phyloP scores from a whole-genome alignment of 2,888 invertebrate species.

The Protodeltote pygarga region DNA sequence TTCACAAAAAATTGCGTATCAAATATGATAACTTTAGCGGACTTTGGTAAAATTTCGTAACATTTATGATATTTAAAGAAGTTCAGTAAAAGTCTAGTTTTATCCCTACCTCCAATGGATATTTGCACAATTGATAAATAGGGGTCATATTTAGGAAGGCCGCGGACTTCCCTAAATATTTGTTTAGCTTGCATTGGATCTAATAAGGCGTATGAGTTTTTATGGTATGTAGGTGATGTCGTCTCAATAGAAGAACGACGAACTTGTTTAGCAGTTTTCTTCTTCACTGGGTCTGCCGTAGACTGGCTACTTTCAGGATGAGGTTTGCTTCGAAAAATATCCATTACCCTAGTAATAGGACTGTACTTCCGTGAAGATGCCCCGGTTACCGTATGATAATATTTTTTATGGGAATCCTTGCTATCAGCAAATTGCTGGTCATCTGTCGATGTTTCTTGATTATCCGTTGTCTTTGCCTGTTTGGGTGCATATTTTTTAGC shows the following conservation, averaged over 20 bases:
- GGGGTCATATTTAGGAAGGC: slow-evolving; percentile 82
- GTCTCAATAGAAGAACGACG: slow-evolving; percentile 82
- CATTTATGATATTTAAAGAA: slow-evolving; percentile 85
- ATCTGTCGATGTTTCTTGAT: slow-evolving; percentile 69
- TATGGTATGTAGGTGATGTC: slow-evolving; percentile 82
- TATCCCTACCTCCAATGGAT: slow-evolving; percentile 82
- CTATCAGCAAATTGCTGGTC: slow-evolving; percentile 65
- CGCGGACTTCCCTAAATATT: slow-evolving; percentile 80
- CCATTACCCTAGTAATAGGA: slow-evolving; percentile 83
- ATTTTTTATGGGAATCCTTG: slow-evolving; percentile 81
- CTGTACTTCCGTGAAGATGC: slow-evolving; percentile 81
- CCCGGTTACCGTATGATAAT: slow-evolving; percentile 84
- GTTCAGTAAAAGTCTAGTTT: slow-evolving; percentile 79
- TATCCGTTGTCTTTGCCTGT: slow-evolving; percentile 68
- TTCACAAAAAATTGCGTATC: slow-evolving; percentile 82
- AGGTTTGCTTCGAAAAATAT: slow-evolving; percentile 80
- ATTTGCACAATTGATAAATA: slow-evolving; percentile 84
- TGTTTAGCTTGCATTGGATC: slow-evolving; percentile 82
- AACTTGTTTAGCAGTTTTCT: slow-evolving; percentile 71
- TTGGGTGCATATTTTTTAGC: slow-evolving; percentile 74
- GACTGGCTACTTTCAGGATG: slow-evolving; percentile 68
- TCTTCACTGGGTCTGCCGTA: slow-evolving; percentile 68
- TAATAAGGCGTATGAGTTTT: slow-evolving; percentile 82
- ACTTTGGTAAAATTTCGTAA: slow-evolving; percentile 83
- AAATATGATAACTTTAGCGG: slow-evolving; percentile 83